Conservation (phyloP, 2,113 vertebrate genomes). For the Prochilodus magdalenae region DNA sequence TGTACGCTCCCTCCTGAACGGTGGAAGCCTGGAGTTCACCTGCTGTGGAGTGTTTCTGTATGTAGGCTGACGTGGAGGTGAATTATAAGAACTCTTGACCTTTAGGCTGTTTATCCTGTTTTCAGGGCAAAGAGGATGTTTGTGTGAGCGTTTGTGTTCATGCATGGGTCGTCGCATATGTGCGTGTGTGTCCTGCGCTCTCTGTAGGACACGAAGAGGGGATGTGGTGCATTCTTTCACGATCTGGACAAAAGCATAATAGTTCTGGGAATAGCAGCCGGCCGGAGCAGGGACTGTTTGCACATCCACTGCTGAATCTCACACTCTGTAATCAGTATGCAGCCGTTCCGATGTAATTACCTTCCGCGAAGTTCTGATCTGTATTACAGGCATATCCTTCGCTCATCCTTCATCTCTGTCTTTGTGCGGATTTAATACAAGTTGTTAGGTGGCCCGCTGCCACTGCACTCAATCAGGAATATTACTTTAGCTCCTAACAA, state of each 20-base stretch:
- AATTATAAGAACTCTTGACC: neutral
- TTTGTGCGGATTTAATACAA: too few relatives aligned
- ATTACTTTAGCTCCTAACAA: too few relatives aligned
- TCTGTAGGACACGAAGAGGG: conserved; percentile 63
- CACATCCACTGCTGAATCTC: neutral
- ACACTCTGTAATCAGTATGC: neutral
- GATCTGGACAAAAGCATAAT: conserved; percentile 38
- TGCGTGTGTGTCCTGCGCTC: conserved; percentile 6
- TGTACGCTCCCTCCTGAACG: neutral
- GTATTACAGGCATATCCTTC: neutral
- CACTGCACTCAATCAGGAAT: too few relatives aligned
- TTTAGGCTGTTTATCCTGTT: neutral
- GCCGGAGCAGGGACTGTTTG: conserved; percentile 8
- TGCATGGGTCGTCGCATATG: neutral
- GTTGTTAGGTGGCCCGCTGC: too few relatives aligned
- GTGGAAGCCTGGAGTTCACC: too few relatives aligned
- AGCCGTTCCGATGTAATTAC: neutral
- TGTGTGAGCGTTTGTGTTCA: neutral
- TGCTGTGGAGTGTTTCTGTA: neutral
- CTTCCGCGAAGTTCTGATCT: neutral
- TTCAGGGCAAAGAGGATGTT: neutral
- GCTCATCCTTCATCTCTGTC: too few relatives aligned
- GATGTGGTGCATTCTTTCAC: conserved; percentile 72
- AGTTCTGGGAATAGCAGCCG: conserved; percentile 26
- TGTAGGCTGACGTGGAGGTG: neutral